These are phyloP conservation scores for Remorina albescens DNA, from an alignment of 2,797 vertebrate species.

Conservation along the genomic window DNA sequence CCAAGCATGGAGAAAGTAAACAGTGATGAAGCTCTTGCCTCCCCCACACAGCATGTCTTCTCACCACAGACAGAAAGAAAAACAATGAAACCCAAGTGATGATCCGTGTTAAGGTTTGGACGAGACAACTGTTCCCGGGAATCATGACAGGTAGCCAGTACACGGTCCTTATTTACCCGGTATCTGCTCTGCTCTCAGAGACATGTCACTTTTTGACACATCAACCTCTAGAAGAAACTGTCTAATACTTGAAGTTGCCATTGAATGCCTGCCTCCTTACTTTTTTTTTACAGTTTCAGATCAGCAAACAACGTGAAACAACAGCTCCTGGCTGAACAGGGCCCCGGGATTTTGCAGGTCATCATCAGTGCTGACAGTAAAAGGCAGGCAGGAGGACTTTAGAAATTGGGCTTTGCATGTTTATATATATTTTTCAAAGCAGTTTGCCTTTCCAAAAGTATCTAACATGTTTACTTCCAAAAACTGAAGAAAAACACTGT, in stretches of 20 bases:
- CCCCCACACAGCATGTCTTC: constrained; percentile 54
- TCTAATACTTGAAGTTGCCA: neutral
- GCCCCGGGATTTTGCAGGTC: neutral
- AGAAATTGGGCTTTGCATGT: too few species aligned
- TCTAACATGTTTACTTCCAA: too few species aligned
- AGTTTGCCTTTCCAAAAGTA: too few species aligned
- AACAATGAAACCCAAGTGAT: constrained; percentile 73
- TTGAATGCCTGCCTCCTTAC: too few species aligned
- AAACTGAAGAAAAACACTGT: too few species aligned
- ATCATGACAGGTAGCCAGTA: constrained; percentile 64
- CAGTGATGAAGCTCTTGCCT: constrained; percentile 67
- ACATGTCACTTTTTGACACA: constrained; percentile 8
- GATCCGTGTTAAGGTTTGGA: constrained; percentile 69
- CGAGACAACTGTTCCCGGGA: constrained; percentile 49
- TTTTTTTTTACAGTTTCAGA: neutral
- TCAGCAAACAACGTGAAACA: neutral
- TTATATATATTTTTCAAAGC: too few species aligned
- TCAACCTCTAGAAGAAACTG: neutral
- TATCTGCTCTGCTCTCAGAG: constrained; percentile 17
- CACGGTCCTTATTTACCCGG: constrained; percentile 6
- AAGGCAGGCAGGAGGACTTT: too few species aligned
- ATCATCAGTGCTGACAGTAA: too few species aligned
- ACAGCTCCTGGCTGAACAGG: neutral
- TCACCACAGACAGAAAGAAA: constrained; percentile 78
- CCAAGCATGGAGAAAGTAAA: constrained; percentile 76